These are phyloP conservation scores for Chrysopilus asiliformis DNA, from an alignment of 2,888 invertebrate species.

Conservation along the genomic window DNA sequence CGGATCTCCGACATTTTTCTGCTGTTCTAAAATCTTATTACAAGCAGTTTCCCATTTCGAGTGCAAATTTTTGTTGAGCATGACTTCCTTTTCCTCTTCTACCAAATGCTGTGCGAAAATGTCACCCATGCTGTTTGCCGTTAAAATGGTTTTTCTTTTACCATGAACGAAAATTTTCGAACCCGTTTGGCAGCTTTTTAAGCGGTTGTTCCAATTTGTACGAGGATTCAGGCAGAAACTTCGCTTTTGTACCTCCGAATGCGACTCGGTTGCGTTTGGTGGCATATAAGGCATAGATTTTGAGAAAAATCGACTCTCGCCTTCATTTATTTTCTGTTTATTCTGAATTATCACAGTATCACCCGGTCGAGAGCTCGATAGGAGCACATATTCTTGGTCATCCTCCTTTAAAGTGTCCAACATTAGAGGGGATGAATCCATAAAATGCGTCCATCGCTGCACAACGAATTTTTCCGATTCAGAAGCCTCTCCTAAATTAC, in stretches of 20 bases:
- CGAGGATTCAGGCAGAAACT: conserved; percentile 21
- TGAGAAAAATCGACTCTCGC: conserved; percentile 17
- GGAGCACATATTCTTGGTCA: conserved; percentile 22
- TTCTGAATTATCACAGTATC: conserved; percentile 27
- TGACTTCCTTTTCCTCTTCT: conserved; percentile 2
- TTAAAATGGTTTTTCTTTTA: conserved; percentile 20
- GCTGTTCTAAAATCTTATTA: no score
- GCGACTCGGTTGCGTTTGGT: conserved; percentile 20
- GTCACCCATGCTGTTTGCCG: conserved; percentile 27
- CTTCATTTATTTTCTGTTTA: conserved; percentile 5
- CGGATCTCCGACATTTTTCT: background rate
- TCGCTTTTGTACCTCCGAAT: conserved; percentile 16
- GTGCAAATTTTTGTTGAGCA: conserved; percentile 1
- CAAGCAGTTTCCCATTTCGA: no score
- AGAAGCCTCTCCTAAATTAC: conserved; percentile 20
- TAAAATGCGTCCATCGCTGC: conserved; percentile 29
- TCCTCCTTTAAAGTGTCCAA: conserved; percentile 19
- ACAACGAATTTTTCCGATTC: conserved; percentile 13
- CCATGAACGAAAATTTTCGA: conserved; percentile 20
- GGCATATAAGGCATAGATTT: conserved; percentile 24
- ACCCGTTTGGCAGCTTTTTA: conserved; percentile 24
- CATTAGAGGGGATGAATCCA: conserved; percentile 24
- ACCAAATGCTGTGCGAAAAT: conserved; percentile 15
- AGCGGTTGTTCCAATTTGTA: conserved; percentile 21
- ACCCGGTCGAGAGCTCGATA: conserved; percentile 20